phyloP scores from a whole-genome alignment of 2,888 invertebrate species.

The Amitus sp. region DNA sequence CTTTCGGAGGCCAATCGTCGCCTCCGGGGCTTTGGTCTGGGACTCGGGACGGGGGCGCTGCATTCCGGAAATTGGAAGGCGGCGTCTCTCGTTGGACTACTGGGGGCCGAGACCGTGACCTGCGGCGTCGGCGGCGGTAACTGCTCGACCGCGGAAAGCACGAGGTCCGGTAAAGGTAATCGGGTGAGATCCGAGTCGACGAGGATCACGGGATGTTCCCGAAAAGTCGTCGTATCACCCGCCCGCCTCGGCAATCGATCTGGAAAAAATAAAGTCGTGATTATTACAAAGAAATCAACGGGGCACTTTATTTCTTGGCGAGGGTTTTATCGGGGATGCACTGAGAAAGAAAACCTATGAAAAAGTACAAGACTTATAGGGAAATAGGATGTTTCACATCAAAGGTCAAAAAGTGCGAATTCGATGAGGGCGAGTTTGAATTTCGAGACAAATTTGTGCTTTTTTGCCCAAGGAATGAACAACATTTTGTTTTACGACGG shows the following conservation, averaged over 20 bases:
- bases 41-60: constrained; percentile 59
- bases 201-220: constrained; percentile 56
- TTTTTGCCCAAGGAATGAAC: no score
- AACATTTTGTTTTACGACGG: no score
- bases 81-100: constrained; percentile 62
- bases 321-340: no score
- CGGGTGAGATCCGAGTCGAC: constrained; percentile 60
- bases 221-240: constrained; percentile 47
- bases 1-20: constrained; percentile 61
- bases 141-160: constrained; percentile 61
- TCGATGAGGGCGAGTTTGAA: no score
- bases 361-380: no score
- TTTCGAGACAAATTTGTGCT: no score
- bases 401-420: no score
- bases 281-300: no score
- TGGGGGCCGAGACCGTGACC: constrained; percentile 63
- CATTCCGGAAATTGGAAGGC: constrained; percentile 63
- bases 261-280: no score
- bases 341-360: no score
- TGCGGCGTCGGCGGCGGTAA: constrained; percentile 59
- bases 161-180: constrained; percentile 60
- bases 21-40: constrained; percentile 61
- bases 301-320: no score
- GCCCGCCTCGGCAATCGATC: constrained; percentile 60
- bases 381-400: no score